Evolutionary conservation across 2,888 invertebrate species (phyloP), one percentile per base, ranked within the genome.

Genomic region (Caenorhabditis imperialis): DNA sequence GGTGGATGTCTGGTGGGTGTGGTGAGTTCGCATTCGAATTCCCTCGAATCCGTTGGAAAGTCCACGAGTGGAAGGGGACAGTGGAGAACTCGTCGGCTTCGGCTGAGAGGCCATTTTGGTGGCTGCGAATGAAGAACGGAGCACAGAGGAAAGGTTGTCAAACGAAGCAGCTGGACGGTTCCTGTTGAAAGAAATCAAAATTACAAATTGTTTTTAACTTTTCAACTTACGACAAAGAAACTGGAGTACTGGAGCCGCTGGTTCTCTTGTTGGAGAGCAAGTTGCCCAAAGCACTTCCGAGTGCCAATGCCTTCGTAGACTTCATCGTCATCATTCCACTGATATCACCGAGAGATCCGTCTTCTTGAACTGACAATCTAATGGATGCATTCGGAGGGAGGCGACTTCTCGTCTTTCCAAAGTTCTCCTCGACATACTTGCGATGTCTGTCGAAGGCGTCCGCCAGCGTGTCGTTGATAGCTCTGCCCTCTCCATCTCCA

Each of bases 381-480:
- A 65, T 65, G 7, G 65, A 35, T 0, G 65, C 53, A 27, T 65
- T 60, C n/a, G 50, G 38, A 8, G 73, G 73, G n/a, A 73, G 33
- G 14, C 60, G 57, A 3, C 65, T 65, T 30, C 55, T n/a, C 4
- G 77, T 76, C 22, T 75, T 75, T 30, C 83, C 84, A 44, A 84
- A 82, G 16, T 69, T 78, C 22, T 77, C 72, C 50, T 83, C 85
- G 33, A 85, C 82, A 65, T 78, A 81, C 16, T 44, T 57, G 18
- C 76, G 73, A 70, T 85, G 79, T 33, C 72, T 74, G 23, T 60
- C 47, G 54, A 83, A 85, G 1, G 76, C 70, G 22, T 82, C 79
- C 20, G 84, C 77, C 48, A 85, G 50, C 22, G 70, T 62, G 1
- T 77, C 77, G 77, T 85, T 85, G 40, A 85, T 77, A 3, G 44